A percentile compares a stretch with the other conserved stretches of the same genome.
These are phyloP conservation scores for Gyps fulvus DNA, from an alignment of 2,113 vertebrate species.

Conservation along the genomic window DNA sequence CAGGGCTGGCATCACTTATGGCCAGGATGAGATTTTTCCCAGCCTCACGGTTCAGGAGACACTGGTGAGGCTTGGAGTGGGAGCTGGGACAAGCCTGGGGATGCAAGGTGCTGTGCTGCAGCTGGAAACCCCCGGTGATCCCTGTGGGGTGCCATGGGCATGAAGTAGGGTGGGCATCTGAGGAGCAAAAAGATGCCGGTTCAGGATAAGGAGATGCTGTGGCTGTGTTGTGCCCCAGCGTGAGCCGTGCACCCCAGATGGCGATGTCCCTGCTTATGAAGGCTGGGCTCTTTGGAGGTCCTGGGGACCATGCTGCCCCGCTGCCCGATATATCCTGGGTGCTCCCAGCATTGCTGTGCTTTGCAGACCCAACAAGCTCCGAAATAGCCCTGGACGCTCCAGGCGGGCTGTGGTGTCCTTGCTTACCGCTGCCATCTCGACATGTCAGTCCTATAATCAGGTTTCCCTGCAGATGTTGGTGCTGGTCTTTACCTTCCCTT, in stretches of 20 bases:
- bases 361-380: not conserved
- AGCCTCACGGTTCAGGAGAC: not conserved
- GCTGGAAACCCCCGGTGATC: not conserved
- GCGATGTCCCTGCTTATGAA: accelerated
- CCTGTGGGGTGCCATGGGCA: not conserved
- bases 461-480: not conserved
- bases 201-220: not conserved
- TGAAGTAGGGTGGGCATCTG: not conserved
- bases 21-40: not conserved
- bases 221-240: not conserved
- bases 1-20: not conserved
- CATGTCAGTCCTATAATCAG: not conserved
- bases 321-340: not conserved
- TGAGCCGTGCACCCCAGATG: accelerated
- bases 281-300: not conserved
- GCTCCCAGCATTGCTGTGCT: not conserved
- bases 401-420: not conserved
- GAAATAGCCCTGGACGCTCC: not conserved
- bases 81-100: not conserved
- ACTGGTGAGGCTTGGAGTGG: not conserved
- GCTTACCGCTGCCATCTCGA: accelerated
- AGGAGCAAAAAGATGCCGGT: not conserved
- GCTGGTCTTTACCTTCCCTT: not conserved
- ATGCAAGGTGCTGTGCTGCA: not conserved
- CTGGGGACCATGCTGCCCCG: not conserved